Evolutionary conservation across 2,888 invertebrate genomes (phyloP).

Genomic region (Pachycephus smyrnensis): DNA sequence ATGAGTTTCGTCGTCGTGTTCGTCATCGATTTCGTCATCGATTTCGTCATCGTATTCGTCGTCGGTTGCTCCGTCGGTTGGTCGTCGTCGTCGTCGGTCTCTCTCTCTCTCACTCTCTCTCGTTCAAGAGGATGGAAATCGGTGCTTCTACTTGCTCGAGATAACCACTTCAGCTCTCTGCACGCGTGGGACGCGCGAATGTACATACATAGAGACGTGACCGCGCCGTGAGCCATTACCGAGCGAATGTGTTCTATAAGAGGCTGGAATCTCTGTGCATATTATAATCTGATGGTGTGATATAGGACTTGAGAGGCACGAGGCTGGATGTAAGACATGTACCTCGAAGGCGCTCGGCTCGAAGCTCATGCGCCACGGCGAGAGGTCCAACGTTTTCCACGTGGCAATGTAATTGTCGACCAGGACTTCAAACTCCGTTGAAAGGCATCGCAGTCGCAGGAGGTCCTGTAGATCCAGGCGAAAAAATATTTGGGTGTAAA

Average conservation of each 20-base stretch:
- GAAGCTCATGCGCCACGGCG: slow-evolving; percentile 31
- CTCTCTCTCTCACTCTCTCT: no score
- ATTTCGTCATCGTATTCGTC: slow-evolving; percentile 1
- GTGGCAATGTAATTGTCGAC: slow-evolving; percentile 28
- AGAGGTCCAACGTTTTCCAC: slow-evolving; percentile 25
- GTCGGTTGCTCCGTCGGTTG: neutral
- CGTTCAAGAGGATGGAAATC: no score
- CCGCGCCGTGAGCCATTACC: no score
- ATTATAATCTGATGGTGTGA: slow-evolving; percentile 53
- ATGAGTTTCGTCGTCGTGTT: neutral
- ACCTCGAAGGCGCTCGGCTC: slow-evolving; percentile 36
- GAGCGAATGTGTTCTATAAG: no score
- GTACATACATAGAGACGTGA: no score
- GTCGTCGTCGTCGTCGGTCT: slow-evolving; percentile 5
- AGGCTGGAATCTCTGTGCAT: slow-evolving; percentile 28
- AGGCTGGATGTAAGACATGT: slow-evolving; percentile 29
- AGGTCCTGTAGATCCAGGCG: slow-evolving; percentile 27
- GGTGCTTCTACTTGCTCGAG: no score
- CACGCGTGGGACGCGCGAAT: no score
- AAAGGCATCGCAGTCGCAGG: slow-evolving; percentile 27
- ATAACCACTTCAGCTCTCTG: no score
- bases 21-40: slow-evolving; percentile 4
- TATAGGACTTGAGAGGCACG: slow-evolving; percentile 45
- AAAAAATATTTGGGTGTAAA: slow-evolving; percentile 30
- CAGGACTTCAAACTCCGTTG: slow-evolving; percentile 28